Percentiles rank a stretch among this genome's conserved stretches.
These are phyloP conservation scores for Leptocoma aspasia DNA, from an alignment of 2,113 vertebrate genomes.

Conservation along the genomic window DNA sequence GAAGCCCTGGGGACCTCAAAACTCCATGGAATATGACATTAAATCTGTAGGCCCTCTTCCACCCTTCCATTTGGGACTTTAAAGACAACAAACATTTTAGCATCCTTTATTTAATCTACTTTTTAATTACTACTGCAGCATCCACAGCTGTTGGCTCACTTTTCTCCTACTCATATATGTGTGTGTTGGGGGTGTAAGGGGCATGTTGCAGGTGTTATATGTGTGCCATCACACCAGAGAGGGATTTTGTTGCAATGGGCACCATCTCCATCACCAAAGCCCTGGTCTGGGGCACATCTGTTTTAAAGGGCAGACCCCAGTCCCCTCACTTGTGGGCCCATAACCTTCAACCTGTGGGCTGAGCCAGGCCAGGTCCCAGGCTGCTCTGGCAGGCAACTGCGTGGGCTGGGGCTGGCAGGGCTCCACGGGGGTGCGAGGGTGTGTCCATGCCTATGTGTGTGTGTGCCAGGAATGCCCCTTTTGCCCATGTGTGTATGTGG, in stretches of 20 bases:
- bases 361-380: neutral
- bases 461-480: too few species aligned
- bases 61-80: neutral
- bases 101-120: neutral
- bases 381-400: slow-evolving; percentile 19
- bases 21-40: neutral
- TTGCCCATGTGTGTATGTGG: neutral
- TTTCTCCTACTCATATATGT: fast-evolving
- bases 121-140: neutral
- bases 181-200: too few species aligned
- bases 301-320: neutral
- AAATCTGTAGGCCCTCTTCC: neutral
- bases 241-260: fast-evolving
- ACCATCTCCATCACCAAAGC: neutral
- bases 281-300: fast-evolving
- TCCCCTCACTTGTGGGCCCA: fast-evolving
- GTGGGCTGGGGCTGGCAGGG: neutral
- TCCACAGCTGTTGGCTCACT: neutral
- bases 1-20: neutral
- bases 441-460: neutral
- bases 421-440: neutral
- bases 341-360: neutral
- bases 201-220: neutral
- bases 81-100: neutral
- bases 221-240: too few species aligned